Evolutionary conservation across 2,797 vertebrate species (phyloP), one percentile per base, ranked within the genome.

Genomic region (Spinibarbus caldwelli): DNA sequence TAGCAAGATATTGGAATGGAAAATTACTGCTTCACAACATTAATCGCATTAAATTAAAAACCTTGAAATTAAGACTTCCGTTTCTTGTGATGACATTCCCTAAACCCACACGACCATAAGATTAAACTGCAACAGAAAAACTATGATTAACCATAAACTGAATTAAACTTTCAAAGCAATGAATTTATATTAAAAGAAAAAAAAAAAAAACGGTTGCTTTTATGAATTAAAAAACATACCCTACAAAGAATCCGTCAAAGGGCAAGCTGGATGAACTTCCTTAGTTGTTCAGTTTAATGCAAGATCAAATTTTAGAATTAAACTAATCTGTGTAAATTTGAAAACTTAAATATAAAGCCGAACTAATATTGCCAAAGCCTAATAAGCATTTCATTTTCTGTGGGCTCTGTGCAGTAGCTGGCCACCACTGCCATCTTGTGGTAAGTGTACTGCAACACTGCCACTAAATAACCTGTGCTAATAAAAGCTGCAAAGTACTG

Each of bases 141-240:
- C n/a, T n/a, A n/a, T n/a, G n/a, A n/a, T n/a, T n/a, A n/a, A 0
- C 21, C 2, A 54, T 23, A 54, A 49, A 49, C 15, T 17, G 11
- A 47, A 17, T 49, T 1, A 17, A 49, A 49, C 19, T 0, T 0
- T 49, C 19, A 52, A 52, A 54, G 17, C 2, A 5, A 23, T 54
- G 23, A 23, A 8, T 8, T 21, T 15, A 52, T 52, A 21, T 6
- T 6, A 6, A 49, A 19, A 49, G 2, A 7, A 6, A 49, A 19
- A 36, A 36, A 6, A 38, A 38, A 7, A 2, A 49, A 78, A 73
- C 49, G 94, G 95, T 96, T 62, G 0, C 89, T 45, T 2, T 90
- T n/a, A 83, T 92, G 23, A 68, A 23, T 36, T 1, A 36, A 6
- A 36, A 57, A 26, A 49, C 5, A 5, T 1, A 43, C 0, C 34